phyloP scores from a whole-genome alignment of 1,140 invertebrate genomes.

The Frieseomelitta varia region DNA sequence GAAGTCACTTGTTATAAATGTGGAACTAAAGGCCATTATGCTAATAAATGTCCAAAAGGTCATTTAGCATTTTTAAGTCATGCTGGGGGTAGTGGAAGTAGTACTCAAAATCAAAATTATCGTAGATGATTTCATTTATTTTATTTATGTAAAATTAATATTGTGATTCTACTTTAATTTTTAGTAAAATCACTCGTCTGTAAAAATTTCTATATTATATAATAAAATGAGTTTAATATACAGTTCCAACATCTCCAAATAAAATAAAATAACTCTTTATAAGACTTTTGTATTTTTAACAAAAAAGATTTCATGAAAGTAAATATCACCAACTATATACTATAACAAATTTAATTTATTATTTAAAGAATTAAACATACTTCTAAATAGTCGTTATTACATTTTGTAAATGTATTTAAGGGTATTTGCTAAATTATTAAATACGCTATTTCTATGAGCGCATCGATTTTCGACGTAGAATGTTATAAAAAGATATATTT shows the following conservation, averaged over 20 bases:
- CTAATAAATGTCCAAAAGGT: constrained; percentile 99
- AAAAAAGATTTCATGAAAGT: background rate
- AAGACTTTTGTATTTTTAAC: background rate
- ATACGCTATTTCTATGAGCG: constrained; percentile 53
- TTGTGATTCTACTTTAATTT: constrained; percentile 55
- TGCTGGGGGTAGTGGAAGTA: constrained; percentile 69
- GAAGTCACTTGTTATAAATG: constrained; percentile 99
- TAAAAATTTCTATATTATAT: constrained; percentile 65
- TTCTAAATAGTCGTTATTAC: constrained; percentile 59
- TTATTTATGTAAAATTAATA: constrained; percentile 59
- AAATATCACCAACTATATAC: constrained; percentile 34
- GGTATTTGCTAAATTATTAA: constrained; percentile 46
- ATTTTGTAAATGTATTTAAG: constrained; percentile 50
- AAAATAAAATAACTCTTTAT: constrained; percentile 12
- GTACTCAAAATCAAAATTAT: constrained; percentile 67
- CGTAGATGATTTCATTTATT: constrained; percentile 68
- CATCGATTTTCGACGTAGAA: constrained; percentile 50
- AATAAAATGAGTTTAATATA: constrained; percentile 63
- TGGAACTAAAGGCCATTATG: constrained; percentile 99
- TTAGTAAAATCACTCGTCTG: constrained; percentile 51
- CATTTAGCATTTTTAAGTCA: constrained; percentile 96
- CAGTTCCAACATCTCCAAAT: background rate
- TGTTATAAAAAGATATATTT: constrained; percentile 68
- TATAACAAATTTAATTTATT: constrained; percentile 63
- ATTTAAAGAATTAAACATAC: constrained; percentile 61